A percentile compares a stretch with the other conserved stretches of the same genome.
phyloP scores from a whole-genome alignment of 2,113 vertebrate species.

The Tachysurus vachellii region DNA sequence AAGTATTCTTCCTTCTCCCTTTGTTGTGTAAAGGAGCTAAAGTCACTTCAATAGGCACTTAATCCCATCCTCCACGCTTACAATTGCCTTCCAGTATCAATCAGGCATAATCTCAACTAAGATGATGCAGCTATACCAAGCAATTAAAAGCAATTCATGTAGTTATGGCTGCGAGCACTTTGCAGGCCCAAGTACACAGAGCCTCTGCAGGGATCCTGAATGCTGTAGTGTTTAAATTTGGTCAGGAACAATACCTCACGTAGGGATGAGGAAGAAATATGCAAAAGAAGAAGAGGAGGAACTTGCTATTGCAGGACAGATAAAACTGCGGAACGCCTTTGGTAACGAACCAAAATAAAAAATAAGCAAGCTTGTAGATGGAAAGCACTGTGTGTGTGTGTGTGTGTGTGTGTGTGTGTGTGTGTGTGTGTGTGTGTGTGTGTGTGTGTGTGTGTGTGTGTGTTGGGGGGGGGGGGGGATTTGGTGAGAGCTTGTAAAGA shows the following conservation, averaged over 20 bases:
- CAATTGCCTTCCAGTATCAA: conserved; percentile 90
- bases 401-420: neutral
- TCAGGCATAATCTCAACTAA: conserved; percentile 87
- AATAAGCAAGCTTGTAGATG: conserved; percentile 65
- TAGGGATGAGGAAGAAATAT: conserved; percentile 71
- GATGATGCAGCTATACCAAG: conserved; percentile 85
- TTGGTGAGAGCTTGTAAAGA: neutral
- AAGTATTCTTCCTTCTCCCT: conserved; percentile 83
- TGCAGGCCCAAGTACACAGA: conserved; percentile 77
- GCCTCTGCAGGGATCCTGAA: conserved; percentile 76
- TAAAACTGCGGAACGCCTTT: conserved; percentile 70
- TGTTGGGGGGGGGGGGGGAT: neutral
- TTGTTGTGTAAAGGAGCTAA: conserved; percentile 90
- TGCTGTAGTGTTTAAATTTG: conserved; percentile 80
- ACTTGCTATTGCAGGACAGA: conserved; percentile 66
- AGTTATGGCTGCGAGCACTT: conserved; percentile 85
- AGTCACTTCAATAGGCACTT: conserved; percentile 97
- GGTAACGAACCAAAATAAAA: conserved; percentile 65
- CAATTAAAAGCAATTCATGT: conserved; percentile 93
- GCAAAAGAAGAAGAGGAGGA: conserved; percentile 72
- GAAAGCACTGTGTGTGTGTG: neutral
- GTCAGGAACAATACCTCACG: conserved; percentile 75
- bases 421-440: neutral
- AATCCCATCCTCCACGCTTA: conserved; percentile 96
- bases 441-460: neutral